A percentile compares a stretch with the other conserved stretches of the same genome.
These are phyloP conservation scores for Peromyscus californicus DNA, from an alignment of 2,113 vertebrate species.

Conservation along the genomic window DNA sequence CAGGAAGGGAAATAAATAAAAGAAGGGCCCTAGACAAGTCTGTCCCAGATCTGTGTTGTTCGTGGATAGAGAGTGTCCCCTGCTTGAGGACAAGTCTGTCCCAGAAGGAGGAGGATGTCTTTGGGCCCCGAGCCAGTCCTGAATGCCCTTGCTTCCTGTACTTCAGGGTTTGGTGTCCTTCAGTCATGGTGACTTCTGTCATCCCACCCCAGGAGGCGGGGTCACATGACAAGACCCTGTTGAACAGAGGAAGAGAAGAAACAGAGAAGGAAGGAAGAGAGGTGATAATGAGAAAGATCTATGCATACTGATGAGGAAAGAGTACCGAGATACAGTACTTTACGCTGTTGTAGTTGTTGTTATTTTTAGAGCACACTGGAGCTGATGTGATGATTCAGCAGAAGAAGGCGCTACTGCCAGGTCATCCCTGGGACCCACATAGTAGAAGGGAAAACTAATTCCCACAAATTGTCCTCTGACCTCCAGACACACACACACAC, in stretches of 20 bases:
- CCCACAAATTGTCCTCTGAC: background rate
- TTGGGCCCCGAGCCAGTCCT: background rate
- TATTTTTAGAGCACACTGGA: background rate
- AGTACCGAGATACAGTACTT: background rate
- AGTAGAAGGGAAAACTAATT: too few relatives aligned
- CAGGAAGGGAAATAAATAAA: background rate
- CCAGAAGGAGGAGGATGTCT: background rate
- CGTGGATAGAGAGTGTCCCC: background rate
- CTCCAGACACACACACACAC: background rate
- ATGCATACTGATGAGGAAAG: background rate
- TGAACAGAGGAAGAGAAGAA: background rate
- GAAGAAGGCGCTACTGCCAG: background rate
- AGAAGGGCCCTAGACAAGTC: background rate
- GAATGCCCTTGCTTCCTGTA: background rate
- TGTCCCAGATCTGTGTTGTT: background rate
- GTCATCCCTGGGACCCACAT: background rate
- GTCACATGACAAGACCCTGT: background rate
- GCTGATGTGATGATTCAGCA: background rate
- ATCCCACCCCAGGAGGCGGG: background rate
- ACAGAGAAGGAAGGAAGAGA: background rate
- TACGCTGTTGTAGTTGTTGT: too few relatives aligned
- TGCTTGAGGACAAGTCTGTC: background rate
- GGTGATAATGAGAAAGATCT: background rate
- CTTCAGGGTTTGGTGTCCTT: background rate
- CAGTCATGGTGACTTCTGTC: background rate